phyloP scores from a whole-genome alignment of 2,113 vertebrate genomes.

The Chunga burmeisteri region DNA sequence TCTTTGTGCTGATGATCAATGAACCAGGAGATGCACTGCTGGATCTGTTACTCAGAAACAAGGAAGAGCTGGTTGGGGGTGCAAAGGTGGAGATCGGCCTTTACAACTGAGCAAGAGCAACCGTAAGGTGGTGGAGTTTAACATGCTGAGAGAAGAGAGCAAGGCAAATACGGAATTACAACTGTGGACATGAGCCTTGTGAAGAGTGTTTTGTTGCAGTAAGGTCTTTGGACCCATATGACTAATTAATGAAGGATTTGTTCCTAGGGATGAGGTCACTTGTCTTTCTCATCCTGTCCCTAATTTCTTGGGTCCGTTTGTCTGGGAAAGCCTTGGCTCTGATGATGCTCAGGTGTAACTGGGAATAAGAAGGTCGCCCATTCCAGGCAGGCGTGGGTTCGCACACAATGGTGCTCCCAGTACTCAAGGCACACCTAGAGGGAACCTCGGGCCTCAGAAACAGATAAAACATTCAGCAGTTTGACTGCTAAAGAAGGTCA shows the following conservation, averaged over 20 bases:
- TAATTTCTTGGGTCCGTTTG: not conserved
- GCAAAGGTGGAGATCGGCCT: not conserved
- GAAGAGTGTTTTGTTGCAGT: not conserved
- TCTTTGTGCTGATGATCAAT: not conserved
- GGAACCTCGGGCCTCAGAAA: not conserved
- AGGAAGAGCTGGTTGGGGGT: not conserved
- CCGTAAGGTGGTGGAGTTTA: not conserved
- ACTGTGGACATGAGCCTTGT: rapidly evolving
- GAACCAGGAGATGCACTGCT: not conserved
- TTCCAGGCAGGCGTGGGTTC: not conserved
- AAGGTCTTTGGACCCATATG: not conserved
- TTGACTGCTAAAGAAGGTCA: not conserved
- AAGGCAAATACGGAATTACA: not conserved
- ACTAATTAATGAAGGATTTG: not conserved
- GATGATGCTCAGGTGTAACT: not conserved
- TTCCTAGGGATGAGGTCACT: not conserved
- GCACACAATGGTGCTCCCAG: not conserved
- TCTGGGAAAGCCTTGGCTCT: not conserved
- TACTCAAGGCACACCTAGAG: not conserved
- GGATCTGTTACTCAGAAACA: not conserved
- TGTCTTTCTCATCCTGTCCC: not conserved
- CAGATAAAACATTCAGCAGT: not conserved
- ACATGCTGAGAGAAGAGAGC: not conserved
- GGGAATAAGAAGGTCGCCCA: not conserved
- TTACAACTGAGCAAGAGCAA: not conserved